Percentiles rank a stretch among this genome's conserved stretches.
Conservation (phyloP, 2,888 invertebrate genomes). For the Erebia ligea region DNA sequence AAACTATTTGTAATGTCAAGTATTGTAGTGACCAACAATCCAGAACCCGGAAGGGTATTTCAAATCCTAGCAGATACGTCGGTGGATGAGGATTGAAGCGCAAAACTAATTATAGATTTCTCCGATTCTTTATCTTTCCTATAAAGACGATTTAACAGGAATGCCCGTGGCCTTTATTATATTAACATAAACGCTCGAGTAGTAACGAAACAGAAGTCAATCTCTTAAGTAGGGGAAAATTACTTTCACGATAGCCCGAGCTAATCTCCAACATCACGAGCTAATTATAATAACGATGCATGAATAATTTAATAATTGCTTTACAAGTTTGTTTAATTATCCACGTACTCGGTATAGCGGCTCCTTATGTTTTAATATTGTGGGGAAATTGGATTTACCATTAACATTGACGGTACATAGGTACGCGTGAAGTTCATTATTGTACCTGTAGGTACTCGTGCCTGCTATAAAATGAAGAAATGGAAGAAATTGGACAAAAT, state of each 20-base stretch:
- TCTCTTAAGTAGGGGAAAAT: conserved; percentile 44
- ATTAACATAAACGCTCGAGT: conserved; percentile 31
- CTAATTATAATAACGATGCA: conserved; percentile 52
- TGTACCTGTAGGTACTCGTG: not conserved
- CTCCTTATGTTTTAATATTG: conserved; percentile 37
- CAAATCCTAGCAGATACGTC: too few species aligned
- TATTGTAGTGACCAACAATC: too few species aligned
- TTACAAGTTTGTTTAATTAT: conserved; percentile 45
- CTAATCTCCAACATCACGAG: conserved; percentile 50
- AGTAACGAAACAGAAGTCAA: conserved; percentile 45
- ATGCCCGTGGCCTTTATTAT: conserved; percentile 13
- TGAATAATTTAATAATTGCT: conserved; percentile 49
- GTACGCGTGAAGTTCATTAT: not conserved
- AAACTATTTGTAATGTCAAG: too few species aligned
- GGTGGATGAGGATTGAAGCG: too few species aligned
- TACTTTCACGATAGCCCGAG: conserved; percentile 46
- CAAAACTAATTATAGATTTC: not conserved
- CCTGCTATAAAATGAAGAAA: too few species aligned
- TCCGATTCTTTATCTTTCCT: not conserved
- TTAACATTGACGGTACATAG: not conserved
- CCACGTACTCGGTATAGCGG: conserved; percentile 22
- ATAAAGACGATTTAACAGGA: not conserved
- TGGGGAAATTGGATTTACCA: conserved; percentile 28
- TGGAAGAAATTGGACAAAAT: too few species aligned
- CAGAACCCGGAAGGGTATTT: too few species aligned